Evolutionary conservation across 2,113 vertebrate species (phyloP), one percentile per base, ranked within the genome.

Genomic region (Platysternon megacephalum): DNA sequence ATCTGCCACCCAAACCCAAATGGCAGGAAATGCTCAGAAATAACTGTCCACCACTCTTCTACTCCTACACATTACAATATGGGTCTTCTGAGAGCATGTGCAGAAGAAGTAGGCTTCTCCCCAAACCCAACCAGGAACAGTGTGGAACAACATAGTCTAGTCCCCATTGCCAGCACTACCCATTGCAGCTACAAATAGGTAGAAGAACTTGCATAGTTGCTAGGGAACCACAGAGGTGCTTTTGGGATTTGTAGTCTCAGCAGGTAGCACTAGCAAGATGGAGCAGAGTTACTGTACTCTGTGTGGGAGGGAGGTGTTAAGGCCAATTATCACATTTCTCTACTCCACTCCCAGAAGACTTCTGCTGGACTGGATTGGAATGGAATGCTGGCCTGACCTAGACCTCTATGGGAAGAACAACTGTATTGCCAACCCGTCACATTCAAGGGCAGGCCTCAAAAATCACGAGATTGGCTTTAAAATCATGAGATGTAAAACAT

Each of bases 291-390:
- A 44, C 14, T 44, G 17, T 68, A 10, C 32, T 83, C 12, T 14
- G 0, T 39, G 26, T 46, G 0, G 2, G 44, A 61, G 1, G 10
- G 22, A 55, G 74, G 46, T 68, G 8, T 26, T 65, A 28, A n/a
- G 8, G 35, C 6, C 88, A 74, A 3, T 14, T 42, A 28, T 2
- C 9, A 46, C 0, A 0, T 35, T 28, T 2, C 1, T 3, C 61
- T 19, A n/a, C 32, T 14, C 29, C 32, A n/a, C 32, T 16, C 61
- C 61, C 32, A 65, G 32, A 65, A 65, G 44, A n/a, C 35, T 55
- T 39, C 1, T 39, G 2, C 13, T 55, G 51, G 79, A 81, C 14
- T 16, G 52, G 26, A 84, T 12, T 16, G 52, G 26, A 86, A 35
- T 17, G 49, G 79, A n/a, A 68, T 11, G 72, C 35, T 21, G 39